phyloP scores from a whole-genome alignment of 2,888 invertebrate genomes.

The Gonocerus acuteangulatus region DNA sequence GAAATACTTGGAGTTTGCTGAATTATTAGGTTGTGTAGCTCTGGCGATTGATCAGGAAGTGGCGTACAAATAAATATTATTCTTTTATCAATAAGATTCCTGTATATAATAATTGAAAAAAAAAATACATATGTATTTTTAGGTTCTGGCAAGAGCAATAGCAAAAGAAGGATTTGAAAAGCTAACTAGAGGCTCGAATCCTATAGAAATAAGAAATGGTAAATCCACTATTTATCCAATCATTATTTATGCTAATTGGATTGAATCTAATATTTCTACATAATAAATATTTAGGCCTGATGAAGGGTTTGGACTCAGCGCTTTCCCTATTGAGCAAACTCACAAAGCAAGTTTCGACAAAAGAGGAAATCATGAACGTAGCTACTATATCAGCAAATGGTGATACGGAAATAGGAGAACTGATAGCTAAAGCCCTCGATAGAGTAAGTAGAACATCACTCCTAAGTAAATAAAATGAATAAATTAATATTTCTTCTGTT shows the following conservation, averaged over 20 bases:
- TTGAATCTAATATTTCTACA: no score
- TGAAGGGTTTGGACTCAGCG: constrained; percentile 30
- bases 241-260: neutral
- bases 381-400: constrained; percentile 41
- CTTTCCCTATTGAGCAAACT: constrained; percentile 18
- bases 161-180: constrained; percentile 32
- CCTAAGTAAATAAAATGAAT: no score
- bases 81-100: no score
- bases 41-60: no score
- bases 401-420: constrained; percentile 38
- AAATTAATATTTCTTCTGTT: no score
- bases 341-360: constrained; percentile 30
- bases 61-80: no score
- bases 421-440: constrained; percentile 40
- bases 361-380: constrained; percentile 38
- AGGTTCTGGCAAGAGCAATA: constrained; percentile 32
- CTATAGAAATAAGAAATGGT: constrained; percentile 32
- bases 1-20: no score
- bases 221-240: no score
- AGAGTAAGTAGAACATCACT: constrained; percentile 34
- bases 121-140: no score
- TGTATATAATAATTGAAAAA: no score
- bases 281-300: constrained; percentile 26
- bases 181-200: constrained; percentile 27
- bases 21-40: no score